Evolutionary conservation across 2,797 vertebrate species (phyloP).

Genomic region (Sebastes alutus): DNA sequence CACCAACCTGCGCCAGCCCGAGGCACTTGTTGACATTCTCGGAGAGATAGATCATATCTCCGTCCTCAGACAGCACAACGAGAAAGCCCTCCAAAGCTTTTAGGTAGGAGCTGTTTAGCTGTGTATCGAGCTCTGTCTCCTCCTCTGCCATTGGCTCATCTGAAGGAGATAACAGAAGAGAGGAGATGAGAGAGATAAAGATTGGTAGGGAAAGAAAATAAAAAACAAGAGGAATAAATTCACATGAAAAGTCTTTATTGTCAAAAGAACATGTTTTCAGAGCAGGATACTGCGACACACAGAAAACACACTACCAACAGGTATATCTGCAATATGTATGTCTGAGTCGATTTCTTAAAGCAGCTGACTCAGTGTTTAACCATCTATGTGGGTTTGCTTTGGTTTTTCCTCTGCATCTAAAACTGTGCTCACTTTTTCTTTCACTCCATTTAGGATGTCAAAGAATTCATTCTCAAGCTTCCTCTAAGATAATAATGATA

Average conservation of each 20-base stretch:
- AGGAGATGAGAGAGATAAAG: not conserved
- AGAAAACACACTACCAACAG: not conserved
- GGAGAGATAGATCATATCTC: constrained; percentile 97
- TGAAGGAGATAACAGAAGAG: constrained; percentile 44
- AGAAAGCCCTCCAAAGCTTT: constrained; percentile 98
- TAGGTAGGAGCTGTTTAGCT: constrained; percentile 93
- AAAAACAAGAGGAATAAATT: constrained; percentile 3
- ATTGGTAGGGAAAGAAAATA: not conserved
- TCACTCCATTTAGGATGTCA: too few species aligned
- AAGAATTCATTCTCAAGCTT: not conserved
- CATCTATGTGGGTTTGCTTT: not conserved
- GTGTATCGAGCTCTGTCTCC: constrained; percentile 90
- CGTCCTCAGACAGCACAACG: constrained; percentile 96
- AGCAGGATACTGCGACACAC: not conserved
- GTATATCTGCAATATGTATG: not conserved
- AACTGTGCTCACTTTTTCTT: not conserved
- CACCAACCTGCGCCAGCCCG: constrained; percentile 94
- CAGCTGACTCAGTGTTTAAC: not conserved
- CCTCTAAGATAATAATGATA: not conserved
- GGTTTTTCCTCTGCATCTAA: not conserved
- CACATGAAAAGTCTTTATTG: not conserved
- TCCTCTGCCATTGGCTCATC: constrained; percentile 80
- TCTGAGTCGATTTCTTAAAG: not conserved
- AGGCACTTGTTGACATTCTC: constrained; percentile 98
- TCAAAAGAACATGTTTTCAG: not conserved